Conservation (phyloP, 2,888 invertebrate species). For the Cryptus armator region DNA sequence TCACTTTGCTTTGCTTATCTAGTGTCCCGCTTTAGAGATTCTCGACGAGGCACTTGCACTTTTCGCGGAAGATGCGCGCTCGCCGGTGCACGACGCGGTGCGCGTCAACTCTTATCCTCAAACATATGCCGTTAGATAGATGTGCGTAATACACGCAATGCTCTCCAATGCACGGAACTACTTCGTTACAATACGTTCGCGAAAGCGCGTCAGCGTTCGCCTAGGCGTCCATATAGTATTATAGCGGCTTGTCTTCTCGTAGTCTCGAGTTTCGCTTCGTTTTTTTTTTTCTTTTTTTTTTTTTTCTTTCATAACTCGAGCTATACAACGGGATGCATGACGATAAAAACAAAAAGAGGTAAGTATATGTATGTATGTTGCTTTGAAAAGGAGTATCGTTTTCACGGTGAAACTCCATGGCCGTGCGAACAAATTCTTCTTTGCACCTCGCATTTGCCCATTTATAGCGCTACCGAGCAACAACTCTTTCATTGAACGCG, state of each 20-base stretch:
- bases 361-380: not conserved
- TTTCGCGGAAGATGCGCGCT: constrained; percentile 44
- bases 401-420: constrained; percentile 67
- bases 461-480: not conserved
- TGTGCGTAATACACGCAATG: not conserved
- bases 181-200: constrained; percentile 25
- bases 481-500: not conserved
- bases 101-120: constrained; percentile 20
- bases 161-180: constrained; percentile 4
- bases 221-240: constrained; percentile 14
- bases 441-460: constrained; percentile 5
- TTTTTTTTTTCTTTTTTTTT: constrained; percentile 28
- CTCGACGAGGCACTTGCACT: constrained; percentile 53
- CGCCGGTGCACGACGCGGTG: constrained; percentile 33
- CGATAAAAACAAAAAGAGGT: constrained; percentile 38
- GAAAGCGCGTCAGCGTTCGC: constrained; percentile 37
- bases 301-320: constrained; percentile 36
- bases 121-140: constrained; percentile 13
- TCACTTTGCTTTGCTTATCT: constrained; percentile 60
- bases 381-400: constrained; percentile 38
- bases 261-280: constrained; percentile 41
- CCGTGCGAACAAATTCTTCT: constrained; percentile 41
- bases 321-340: constrained; percentile 10
- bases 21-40: not conserved
- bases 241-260: constrained; percentile 20